A percentile compares a stretch with the other conserved stretches of the same genome.
These are phyloP conservation scores for Polydrusus pterygomalis DNA, from an alignment of 2,888 invertebrate genomes.

Conservation along the genomic window DNA sequence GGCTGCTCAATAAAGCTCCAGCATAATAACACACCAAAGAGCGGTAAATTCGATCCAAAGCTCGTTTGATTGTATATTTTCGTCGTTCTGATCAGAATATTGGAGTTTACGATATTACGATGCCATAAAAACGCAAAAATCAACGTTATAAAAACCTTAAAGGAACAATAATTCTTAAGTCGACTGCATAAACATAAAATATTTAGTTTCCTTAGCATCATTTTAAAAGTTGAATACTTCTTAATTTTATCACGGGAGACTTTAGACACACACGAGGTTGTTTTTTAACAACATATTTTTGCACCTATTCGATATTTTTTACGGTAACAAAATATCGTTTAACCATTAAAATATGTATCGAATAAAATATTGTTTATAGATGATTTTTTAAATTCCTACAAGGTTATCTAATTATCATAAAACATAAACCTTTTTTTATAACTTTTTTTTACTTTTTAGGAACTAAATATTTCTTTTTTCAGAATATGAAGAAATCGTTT, in stretches of 20 bases:
- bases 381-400: too few species aligned
- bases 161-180: slow-evolving; percentile 52
- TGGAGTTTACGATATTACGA: slow-evolving; percentile 50
- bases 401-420: too few species aligned
- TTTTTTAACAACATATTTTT: too few species aligned
- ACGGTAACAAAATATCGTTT: too few species aligned
- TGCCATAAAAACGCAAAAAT: slow-evolving; percentile 51
- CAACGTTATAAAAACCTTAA: slow-evolving; percentile 47
- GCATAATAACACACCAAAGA: slow-evolving; percentile 42
- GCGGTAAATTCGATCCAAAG: slow-evolving; percentile 41
- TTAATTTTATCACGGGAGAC: background rate
- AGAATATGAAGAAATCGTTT: too few species aligned
- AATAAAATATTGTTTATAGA: too few species aligned
- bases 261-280: too few species aligned
- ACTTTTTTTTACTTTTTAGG: too few species aligned
- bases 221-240: slow-evolving; percentile 29
- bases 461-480: too few species aligned
- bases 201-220: slow-evolving; percentile 38
- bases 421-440: too few species aligned
- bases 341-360: too few species aligned
- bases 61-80: slow-evolving; percentile 41
- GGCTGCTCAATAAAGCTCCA: slow-evolving; percentile 26
- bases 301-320: too few species aligned
- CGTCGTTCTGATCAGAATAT: slow-evolving; percentile 48
- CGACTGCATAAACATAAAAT: slow-evolving; percentile 47